A percentile compares a stretch with the other conserved stretches of the same genome.
phyloP scores from a whole-genome alignment of 2,113 vertebrate species.

The Plectropomus leopardus region DNA sequence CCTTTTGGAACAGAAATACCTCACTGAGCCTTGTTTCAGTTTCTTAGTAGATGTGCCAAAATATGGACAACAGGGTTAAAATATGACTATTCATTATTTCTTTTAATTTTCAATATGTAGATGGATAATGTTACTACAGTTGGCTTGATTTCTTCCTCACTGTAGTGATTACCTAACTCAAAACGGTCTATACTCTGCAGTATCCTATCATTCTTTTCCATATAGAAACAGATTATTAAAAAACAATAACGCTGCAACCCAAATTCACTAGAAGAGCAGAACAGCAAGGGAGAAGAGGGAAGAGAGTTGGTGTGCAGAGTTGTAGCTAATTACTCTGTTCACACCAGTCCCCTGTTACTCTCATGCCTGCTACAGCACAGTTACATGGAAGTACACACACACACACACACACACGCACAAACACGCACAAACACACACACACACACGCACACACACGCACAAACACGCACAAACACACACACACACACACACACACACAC shows the following conservation, averaged over 20 bases:
- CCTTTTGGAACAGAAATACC: neutral
- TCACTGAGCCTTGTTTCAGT: neutral
- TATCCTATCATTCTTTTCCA: neutral
- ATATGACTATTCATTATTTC: neutral
- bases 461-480: neutral
- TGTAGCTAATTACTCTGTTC: slow-evolving; percentile 54
- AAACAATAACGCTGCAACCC: slow-evolving; percentile 6
- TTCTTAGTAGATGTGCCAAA: neutral
- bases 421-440: no score
- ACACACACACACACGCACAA: neutral
- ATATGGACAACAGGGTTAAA: neutral
- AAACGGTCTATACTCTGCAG: neutral
- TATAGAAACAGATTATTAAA: neutral
- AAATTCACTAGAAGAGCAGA: slow-evolving; percentile 18
- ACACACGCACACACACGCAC: neutral
- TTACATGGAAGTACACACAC: neutral
- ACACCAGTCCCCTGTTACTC: slow-evolving; percentile 17
- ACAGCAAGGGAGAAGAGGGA: neutral
- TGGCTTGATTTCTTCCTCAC: neutral
- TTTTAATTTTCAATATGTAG: neutral
- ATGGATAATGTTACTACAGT: neutral
- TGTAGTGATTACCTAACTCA: neutral
- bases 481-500: slow-evolving; percentile 5
- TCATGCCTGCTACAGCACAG: neutral
- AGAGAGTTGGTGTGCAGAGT: neutral